Percentiles rank a stretch among this genome's conserved stretches.
Conservation (phyloP, 2,113 vertebrate species). For the Myodes glareolus region DNA sequence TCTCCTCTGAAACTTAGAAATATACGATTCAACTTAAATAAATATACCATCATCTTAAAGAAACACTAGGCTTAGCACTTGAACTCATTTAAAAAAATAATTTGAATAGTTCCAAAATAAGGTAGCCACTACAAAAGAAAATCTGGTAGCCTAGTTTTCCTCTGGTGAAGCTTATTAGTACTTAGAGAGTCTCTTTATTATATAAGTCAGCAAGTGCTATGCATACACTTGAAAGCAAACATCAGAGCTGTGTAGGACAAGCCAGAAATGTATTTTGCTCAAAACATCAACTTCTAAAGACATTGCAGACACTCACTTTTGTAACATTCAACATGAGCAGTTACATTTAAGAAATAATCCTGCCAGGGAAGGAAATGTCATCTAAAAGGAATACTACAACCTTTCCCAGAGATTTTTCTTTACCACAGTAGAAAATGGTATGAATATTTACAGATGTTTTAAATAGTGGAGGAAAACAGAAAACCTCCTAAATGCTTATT, state of each 20-base stretch:
- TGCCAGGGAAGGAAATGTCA: slow-evolving; percentile 49
- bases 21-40: too few relatives aligned
- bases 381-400: slow-evolving; percentile 68
- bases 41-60: background rate
- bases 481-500: slow-evolving; percentile 81
- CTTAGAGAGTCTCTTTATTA: background rate
- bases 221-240: background rate
- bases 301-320: background rate
- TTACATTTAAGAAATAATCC: slow-evolving; percentile 20
- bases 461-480: slow-evolving; percentile 54
- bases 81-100: slow-evolving; percentile 10
- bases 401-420: slow-evolving; percentile 69
- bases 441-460: slow-evolving; percentile 71
- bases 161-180: background rate
- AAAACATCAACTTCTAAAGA: slow-evolving; percentile 46
- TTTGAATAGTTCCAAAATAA: slow-evolving; percentile 4
- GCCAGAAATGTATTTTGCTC: background rate
- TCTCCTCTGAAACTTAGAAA: background rate
- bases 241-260: background rate
- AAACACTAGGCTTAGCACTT: background rate
- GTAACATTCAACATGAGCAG: background rate
- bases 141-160: background rate
- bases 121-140: background rate
- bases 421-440: slow-evolving; percentile 59
- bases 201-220: background rate